Evolutionary conservation across 2,888 invertebrate species (phyloP), one percentile per base, ranked within the genome.

Genomic region (Limenitis camilla): DNA sequence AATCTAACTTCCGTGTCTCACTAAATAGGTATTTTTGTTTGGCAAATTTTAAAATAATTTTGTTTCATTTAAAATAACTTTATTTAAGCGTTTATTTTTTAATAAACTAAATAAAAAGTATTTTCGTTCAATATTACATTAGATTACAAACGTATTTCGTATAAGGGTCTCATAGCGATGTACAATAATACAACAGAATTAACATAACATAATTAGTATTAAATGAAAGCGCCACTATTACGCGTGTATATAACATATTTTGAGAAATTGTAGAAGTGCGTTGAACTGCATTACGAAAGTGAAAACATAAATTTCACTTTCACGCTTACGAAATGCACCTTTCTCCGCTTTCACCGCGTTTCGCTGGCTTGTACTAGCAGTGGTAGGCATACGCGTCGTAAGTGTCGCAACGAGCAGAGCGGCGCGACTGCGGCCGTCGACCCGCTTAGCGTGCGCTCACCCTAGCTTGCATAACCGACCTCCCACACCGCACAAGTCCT

Each of bases 401-500:
- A 71, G 72, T 78, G 82, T 79, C 75, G 82, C 83, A 79, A 78
- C 67, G 65, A 68, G 70, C 71, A 62, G 68, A 69, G 72, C 72
- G 70, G 68, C 68, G 74, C 70, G 64, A 67, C 70, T 81, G 85
- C 90, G 90, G 89, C 84, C 90, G 89, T 82, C 90, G 91, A 91
- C 91, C 91, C 81, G 90, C 88, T 90, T 91, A 89, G 81, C 87
- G 89, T 87, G 90, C 91, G 90, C 88, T 91, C 90, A 91, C 91
- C 86, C 76, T 80, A 81, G 81, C 83, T 85, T 86, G 85, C 85
- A 84, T 85, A 84, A 84, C 79, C 81, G 76, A 79, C 79, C 77
- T 74, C 77, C 76, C 76, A 74, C 76, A 63, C 66, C 68, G 64
- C 69, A 64, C 53, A 55, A 61, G 57, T 51, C 56, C 19, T 60